Conservation (phyloP, 2,797 vertebrate species). For the Geranospiza caerulescens region DNA sequence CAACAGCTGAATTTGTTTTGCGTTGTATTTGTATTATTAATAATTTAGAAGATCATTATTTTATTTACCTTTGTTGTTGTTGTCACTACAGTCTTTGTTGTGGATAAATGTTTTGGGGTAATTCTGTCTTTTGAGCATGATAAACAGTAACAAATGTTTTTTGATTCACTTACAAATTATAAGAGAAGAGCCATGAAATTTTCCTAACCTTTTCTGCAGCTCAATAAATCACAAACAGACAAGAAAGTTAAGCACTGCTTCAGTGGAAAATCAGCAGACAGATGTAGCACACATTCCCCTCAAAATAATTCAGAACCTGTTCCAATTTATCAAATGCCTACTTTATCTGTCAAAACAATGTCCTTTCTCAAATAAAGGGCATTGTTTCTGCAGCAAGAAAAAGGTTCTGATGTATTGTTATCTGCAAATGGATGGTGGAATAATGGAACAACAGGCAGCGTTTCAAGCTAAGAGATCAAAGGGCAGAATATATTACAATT, state of each 20-base stretch:
- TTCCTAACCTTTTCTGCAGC: slow-evolving; percentile 82
- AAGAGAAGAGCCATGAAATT: slow-evolving; percentile 78
- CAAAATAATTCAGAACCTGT: slow-evolving; percentile 85
- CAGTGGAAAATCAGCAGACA: slow-evolving; percentile 80
- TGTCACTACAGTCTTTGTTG: slow-evolving; percentile 49
- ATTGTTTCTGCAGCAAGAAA: slow-evolving; percentile 79
- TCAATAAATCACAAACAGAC: slow-evolving; percentile 85
- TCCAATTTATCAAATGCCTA: slow-evolving; percentile 86
- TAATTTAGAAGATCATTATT: slow-evolving; percentile 44
- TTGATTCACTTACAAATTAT: slow-evolving; percentile 83
- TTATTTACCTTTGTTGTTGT: slow-evolving; percentile 39
- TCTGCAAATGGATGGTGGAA: slow-evolving; percentile 81
- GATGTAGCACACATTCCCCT: slow-evolving; percentile 79
- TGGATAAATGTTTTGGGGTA: slow-evolving; percentile 67
- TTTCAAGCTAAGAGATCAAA: slow-evolving; percentile 80
- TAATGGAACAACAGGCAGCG: slow-evolving; percentile 81
- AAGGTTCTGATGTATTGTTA: slow-evolving; percentile 82
- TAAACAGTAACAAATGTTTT: slow-evolving; percentile 79
- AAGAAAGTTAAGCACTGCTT: slow-evolving; percentile 81
- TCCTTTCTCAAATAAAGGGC: slow-evolving; percentile 84
- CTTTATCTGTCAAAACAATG: slow-evolving; percentile 85
- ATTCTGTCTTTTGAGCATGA: slow-evolving; percentile 75
- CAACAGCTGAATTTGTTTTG: neutral
- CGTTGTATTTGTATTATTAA: slow-evolving; percentile 24
- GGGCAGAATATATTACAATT: slow-evolving; percentile 78